A percentile compares a stretch with the other conserved stretches of the same genome.
Conservation (phyloP, 2,113 vertebrate genomes). For the Phycodurus eques region DNA sequence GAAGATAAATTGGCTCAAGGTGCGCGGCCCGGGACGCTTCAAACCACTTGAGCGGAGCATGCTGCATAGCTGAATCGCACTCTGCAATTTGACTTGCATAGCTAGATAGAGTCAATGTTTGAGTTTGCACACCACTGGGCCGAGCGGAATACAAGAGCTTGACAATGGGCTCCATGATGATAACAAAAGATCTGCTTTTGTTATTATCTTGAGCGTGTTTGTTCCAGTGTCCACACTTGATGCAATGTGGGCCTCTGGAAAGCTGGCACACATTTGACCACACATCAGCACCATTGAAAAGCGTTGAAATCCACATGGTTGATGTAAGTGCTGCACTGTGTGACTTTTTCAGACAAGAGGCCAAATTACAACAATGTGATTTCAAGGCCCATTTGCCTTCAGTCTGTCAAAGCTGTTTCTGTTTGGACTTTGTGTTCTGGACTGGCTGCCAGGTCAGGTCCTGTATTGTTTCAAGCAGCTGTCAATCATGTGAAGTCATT, state of each 20-base stretch:
- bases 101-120: slow-evolving; percentile 32
- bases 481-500: slow-evolving; percentile 68
- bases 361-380: slow-evolving; percentile 30
- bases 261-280: slow-evolving; percentile 1
- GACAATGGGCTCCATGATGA: slow-evolving; percentile 24
- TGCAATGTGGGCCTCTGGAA: slow-evolving; percentile 25
- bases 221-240: slow-evolving; percentile 21
- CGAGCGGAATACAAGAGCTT: slow-evolving; percentile 30
- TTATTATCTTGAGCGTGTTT: slow-evolving; percentile 20
- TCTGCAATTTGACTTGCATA: slow-evolving; percentile 13
- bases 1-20: slow-evolving; percentile 57
- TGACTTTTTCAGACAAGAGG: background rate
- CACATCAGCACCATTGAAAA: background rate
- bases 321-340: background rate
- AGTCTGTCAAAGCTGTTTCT: slow-evolving; percentile 43
- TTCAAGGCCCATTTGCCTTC: slow-evolving; percentile 35
- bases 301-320: background rate
- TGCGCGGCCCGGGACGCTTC: slow-evolving; percentile 10
- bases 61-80: slow-evolving; percentile 10
- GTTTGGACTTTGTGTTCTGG: slow-evolving; percentile 46
- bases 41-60: background rate
- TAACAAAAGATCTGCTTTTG: slow-evolving; percentile 31
- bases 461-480: slow-evolving; percentile 57
- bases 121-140: slow-evolving; percentile 27
- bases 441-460: slow-evolving; percentile 41